A percentile compares a stretch with the other conserved stretches of the same genome.
phyloP scores from a whole-genome alignment of 1,140 invertebrate genomes.

The Melipona quadrifasciata region DNA sequence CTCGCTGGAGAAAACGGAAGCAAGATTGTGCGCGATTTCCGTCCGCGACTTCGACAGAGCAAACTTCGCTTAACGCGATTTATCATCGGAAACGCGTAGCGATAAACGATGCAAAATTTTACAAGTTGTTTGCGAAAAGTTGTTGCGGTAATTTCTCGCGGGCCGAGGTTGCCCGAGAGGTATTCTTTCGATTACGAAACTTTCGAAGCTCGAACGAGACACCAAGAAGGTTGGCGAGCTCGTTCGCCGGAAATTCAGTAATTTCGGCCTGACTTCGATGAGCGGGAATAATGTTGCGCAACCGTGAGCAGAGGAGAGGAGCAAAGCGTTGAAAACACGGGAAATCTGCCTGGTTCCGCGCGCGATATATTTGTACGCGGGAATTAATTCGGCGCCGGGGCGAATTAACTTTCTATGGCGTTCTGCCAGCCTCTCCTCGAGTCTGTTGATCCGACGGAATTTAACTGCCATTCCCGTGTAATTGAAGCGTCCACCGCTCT shows the following conservation, averaged over 20 bases:
- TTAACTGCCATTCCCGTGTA: constrained; percentile 34
- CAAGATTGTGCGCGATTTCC: neutral
- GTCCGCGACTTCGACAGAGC: neutral
- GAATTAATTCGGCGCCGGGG: constrained; percentile 73
- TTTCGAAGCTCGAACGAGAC: neutral
- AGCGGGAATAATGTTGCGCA: neutral
- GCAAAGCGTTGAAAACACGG: constrained; percentile 11
- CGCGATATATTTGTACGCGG: constrained; percentile 72
- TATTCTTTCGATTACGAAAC: neutral
- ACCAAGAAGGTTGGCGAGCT: neutral
- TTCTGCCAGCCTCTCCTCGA: constrained; percentile 65
- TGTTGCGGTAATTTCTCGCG: neutral
- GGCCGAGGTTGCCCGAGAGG: neutral
- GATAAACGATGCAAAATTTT: constrained; percentile 6
- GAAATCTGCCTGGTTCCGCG: constrained; percentile 50
- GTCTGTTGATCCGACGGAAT: constrained; percentile 55
- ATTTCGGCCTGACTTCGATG: neutral
- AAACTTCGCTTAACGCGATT: neutral
- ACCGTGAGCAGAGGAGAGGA: neutral
- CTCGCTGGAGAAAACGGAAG: neutral
- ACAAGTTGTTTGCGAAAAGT: neutral
- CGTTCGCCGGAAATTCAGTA: neutral
- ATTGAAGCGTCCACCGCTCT: constrained; percentile 12
- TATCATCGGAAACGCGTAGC: neutral
- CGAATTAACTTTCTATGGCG: constrained; percentile 75